Percentiles rank a stretch among this genome's conserved stretches.
phyloP scores from a whole-genome alignment of 1,140 invertebrate genomes.

The Drosophila biarmipes region DNA sequence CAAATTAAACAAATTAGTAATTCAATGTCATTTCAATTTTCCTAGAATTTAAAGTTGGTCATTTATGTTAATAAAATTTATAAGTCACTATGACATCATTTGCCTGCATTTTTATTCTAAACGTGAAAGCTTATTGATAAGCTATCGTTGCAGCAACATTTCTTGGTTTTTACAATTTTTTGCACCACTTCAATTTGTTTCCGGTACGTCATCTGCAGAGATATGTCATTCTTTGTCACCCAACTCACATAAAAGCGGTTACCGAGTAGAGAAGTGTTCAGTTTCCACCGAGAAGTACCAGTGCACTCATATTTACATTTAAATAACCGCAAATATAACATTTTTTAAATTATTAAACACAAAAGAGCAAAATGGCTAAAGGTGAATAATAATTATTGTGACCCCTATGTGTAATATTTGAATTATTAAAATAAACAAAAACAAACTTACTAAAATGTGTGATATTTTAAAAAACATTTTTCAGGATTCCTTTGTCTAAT shows the following conservation, averaged over 20 bases:
- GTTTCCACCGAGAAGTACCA: not conserved
- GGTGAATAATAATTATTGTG: not conserved
- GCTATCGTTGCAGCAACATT: no score
- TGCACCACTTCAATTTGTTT: no score
- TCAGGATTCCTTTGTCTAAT: not conserved
- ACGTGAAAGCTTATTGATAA: no score
- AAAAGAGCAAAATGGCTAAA: no score
- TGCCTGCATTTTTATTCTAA: not conserved
- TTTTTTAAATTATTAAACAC: no score
- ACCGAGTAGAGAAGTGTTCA: not conserved
- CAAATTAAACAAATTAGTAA: not conserved
- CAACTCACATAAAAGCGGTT: not conserved
- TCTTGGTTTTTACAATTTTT: no score
- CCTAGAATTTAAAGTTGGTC: no score
- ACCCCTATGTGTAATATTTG: not conserved
- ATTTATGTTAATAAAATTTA: no score
- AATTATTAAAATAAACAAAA: not conserved
- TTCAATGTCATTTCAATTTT: no score
- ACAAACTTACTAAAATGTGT: not conserved
- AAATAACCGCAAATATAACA: not conserved
- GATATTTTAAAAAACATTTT: not conserved
- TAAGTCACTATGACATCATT: not conserved
- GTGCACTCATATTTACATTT: not conserved
- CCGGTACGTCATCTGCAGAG: not conserved
- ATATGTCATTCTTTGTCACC: not conserved